Evolutionary conservation across 2,888 invertebrate genomes (phyloP), one percentile per base, ranked within the genome.

Genomic region (Ophion ventricosus): DNA sequence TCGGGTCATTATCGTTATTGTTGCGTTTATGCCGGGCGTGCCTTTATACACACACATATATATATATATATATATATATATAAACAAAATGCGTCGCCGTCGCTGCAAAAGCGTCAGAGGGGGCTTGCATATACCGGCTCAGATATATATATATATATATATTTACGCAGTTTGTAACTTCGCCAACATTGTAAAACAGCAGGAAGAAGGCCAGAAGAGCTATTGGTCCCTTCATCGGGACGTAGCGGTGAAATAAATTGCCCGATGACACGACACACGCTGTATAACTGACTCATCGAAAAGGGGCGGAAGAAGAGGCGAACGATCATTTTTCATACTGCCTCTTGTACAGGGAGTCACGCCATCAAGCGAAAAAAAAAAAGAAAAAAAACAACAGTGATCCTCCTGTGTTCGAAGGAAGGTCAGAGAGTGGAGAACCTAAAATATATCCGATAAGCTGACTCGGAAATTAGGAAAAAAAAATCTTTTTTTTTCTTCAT

Each of bases 1-100:
- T 78, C 69, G 87, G 90, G 88, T 90, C 88, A 90, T 90, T 90
- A 90, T 87, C 86, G 87, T 89, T 88, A 90, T 89, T 90, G 88
- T 90, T 88, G 90, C 82, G 77, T 82, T 87, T 73, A 80, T 80
- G 77, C 57, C 54, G 56, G 64, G 54, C 43, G 83, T 81, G 83
- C 61, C 78, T 69, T 77, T 20, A 7, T n/a, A 2, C n/a, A 17
- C 10, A 17, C 1, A 17, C 14, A 54, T 54, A 54, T n/a, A 54
- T 17, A 14, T 17, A 54, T n/a, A 54, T 54, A 54, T 54, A 54
- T n/a, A 54, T 5, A 54, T 35, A 35, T 35, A 14, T 43, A 43
- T 43, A 14, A 43, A 43, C 43, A 43, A 43, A 14, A 14, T 43
- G 43, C 43, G 43, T 43, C 43, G 43, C 11, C 82, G 84, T 66